A percentile compares a stretch with the other conserved stretches of the same genome.
Conservation (phyloP, 2,888 invertebrate genomes). For the Lycocerus yunnanus region DNA sequence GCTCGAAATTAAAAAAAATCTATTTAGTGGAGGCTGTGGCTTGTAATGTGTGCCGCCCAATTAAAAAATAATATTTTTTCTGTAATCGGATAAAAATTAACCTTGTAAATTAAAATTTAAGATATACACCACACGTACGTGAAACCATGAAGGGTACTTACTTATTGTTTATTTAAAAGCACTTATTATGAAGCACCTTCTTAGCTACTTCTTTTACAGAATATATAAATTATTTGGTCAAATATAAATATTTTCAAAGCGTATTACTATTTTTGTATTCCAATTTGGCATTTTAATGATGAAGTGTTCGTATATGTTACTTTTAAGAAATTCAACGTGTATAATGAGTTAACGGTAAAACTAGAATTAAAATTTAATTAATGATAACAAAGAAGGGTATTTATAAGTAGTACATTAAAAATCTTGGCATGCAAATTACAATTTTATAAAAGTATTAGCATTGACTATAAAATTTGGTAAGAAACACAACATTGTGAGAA, state of each 20-base stretch:
- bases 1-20: not conserved
- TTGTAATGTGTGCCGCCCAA: slow-evolving; percentile 21
- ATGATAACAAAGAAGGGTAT: not conserved
- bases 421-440: not conserved
- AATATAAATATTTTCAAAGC: slow-evolving; percentile 4
- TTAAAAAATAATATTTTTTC: not conserved
- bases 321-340: not conserved
- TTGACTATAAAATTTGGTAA: not conserved
- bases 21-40: slow-evolving; percentile 20
- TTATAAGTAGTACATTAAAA: not conserved
- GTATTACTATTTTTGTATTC: slow-evolving; percentile 11
- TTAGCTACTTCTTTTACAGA: not conserved
- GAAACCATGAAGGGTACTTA: not conserved
- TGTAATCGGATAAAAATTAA: not conserved
- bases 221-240: slow-evolving; percentile 1
- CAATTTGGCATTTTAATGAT: not conserved
- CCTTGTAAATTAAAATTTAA: not conserved
- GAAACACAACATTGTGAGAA: not conserved
- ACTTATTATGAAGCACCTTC: slow-evolving; percentile 8
- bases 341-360: not conserved
- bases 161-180: not conserved
- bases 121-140: not conserved
- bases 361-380: not conserved
- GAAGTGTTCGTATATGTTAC: not conserved
- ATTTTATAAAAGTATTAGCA: not conserved